Percentiles rank a stretch among this genome's conserved stretches.
Conservation (phyloP, 2,888 invertebrate species). For the Lochmaea capreae region DNA sequence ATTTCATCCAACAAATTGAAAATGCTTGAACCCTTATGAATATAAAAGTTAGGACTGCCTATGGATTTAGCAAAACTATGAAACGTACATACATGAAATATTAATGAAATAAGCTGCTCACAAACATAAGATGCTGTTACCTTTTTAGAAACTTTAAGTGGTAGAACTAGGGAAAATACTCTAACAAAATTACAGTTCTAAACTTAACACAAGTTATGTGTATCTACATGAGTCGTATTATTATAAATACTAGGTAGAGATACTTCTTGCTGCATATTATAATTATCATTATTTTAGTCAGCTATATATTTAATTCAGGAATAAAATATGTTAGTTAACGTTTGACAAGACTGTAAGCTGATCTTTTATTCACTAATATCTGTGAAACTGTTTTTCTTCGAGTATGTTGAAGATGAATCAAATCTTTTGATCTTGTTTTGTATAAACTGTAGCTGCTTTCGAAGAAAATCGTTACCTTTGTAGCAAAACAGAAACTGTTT, state of each 20-base stretch:
- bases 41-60: background rate
- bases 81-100: conserved; percentile 9
- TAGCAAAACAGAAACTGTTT: conserved; percentile 3
- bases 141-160: background rate
- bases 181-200: background rate
- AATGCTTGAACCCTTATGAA: background rate
- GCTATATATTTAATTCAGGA: too few relatives aligned
- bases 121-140: background rate
- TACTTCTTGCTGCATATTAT: background rate
- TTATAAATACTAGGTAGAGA: background rate
- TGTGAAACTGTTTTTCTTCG: too few relatives aligned
- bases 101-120: background rate
- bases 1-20: background rate
- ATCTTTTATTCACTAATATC: too few relatives aligned
- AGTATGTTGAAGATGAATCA: too few relatives aligned
- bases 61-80: background rate
- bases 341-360: too few relatives aligned
- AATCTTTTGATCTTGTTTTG: too few relatives aligned
- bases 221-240: background rate
- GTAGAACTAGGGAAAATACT: background rate
- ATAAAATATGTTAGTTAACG: too few relatives aligned
- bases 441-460: background rate
- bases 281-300: too few relatives aligned
- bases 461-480: conserved; percentile 3
- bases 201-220: background rate